Base-by-base conservation (phyloP, 2,888 invertebrate species). In the Mycalesis mineus region DNA sequence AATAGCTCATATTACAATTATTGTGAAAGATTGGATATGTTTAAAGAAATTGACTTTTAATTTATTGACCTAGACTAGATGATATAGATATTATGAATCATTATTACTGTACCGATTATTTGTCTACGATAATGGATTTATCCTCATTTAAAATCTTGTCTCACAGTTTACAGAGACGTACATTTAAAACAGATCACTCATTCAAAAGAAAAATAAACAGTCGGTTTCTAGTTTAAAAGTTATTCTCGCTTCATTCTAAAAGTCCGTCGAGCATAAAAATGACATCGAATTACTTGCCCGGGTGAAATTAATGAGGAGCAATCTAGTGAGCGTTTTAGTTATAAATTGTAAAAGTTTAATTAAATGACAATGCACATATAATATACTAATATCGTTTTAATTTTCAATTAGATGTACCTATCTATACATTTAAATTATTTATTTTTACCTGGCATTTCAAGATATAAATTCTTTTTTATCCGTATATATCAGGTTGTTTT, bases 391-490 rank as follows among this genome's bases (percentile, higher is more conserved):
- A 70, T 71, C 72, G 73, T 76, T 82, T 77, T 80, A 77, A 83
- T 85, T 84, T n/a, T 78, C 78, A 79, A 84, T 86, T 84, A 83
- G 80, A 80, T 79, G 82, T 79, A 78, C 74, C 81, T 8, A 22
- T 15, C 9, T 42, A 47, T 49, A 39, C 3, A n/a, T n/a, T n/a
- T n/a, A n/a, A n/a, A n/a, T n/a, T n/a, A n/a, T n/a, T 22, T 22
- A 22, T 22, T 22, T 22, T 22, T 22, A 22, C 22, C 5, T 22
- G 22, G n/a, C n/a, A n/a, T n/a, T n/a, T n/a, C n/a, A n/a, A n/a
- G n/a, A n/a, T n/a, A n/a, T n/a, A n/a, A n/a, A n/a, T n/a, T n/a
- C n/a, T n/a, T n/a, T n/a, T n/a, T n/a, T n/a, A n/a, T n/a, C n/a
- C n/a, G n/a, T n/a, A n/a, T n/a, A n/a, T n/a, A n/a, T n/a, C n/a